Conservation (phyloP, 2,113 vertebrate species). For the Rhinoderma darwinii region DNA sequence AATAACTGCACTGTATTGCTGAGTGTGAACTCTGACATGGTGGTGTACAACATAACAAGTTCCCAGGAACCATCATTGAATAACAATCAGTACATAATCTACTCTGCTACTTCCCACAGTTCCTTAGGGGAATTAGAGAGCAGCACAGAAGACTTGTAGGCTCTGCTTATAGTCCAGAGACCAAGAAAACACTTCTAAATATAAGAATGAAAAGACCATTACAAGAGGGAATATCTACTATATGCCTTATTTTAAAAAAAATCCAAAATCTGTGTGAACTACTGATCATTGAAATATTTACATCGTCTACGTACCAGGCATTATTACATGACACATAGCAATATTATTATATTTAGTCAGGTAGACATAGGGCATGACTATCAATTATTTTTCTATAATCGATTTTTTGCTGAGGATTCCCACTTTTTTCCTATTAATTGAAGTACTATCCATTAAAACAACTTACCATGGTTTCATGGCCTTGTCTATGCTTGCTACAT, state of each 20-base stretch:
- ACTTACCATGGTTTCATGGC: not conserved
- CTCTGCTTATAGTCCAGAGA: not conserved
- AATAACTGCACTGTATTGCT: not conserved
- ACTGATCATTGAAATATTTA: not conserved
- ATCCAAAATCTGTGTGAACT: not conserved
- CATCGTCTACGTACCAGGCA: not conserved
- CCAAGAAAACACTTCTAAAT: not conserved
- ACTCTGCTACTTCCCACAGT: conserved; percentile 32
- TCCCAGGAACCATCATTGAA: conserved; percentile 37
- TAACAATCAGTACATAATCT: conserved; percentile 44
- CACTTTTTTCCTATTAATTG: too few relatives aligned
- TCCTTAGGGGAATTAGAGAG: conserved; percentile 27
- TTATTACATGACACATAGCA: not conserved
- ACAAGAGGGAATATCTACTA: not conserved
- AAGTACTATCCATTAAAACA: too few relatives aligned
- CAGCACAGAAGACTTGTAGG: not conserved
- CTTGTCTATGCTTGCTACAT: not conserved
- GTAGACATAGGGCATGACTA: not conserved
- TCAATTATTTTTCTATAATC: too few relatives aligned
- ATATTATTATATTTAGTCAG: not conserved
- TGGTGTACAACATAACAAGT: not conserved
- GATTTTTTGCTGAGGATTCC: too few relatives aligned
- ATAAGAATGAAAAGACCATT: not conserved
- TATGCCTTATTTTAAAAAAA: not conserved
- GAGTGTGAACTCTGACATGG: conserved; percentile 25